Conservation (phyloP, 2,797 vertebrate genomes). For the Heterohyrax brucei region DNA sequence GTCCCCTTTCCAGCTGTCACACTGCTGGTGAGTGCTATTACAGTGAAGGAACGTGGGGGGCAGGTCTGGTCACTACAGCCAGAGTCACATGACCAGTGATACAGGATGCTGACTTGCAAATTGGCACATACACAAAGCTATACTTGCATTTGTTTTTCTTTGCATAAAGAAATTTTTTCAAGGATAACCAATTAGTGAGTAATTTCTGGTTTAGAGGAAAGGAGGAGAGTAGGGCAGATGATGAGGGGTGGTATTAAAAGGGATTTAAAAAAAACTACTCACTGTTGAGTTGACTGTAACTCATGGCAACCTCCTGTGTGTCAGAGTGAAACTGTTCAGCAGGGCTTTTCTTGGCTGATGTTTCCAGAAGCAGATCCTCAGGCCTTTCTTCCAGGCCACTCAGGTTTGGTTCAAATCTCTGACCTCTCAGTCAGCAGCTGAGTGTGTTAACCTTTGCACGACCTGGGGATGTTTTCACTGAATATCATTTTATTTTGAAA, state of each 20-base stretch:
- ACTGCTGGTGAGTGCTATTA: fast-evolving
- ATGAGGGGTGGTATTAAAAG: background rate
- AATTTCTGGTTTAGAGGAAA: background rate
- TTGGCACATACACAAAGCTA: background rate
- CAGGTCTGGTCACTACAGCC: too few relatives aligned
- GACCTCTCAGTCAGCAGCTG: too few relatives aligned
- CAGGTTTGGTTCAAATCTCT: too few relatives aligned
- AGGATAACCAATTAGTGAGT: background rate
- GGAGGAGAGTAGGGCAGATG: background rate
- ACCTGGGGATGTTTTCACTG: background rate
- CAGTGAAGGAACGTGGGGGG: background rate
- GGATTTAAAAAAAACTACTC: too few relatives aligned
- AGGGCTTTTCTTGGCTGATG: too few relatives aligned
- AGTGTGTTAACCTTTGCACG: too few relatives aligned
- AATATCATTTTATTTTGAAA: background rate
- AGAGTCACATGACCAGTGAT: background rate
- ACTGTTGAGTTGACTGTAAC: too few relatives aligned
- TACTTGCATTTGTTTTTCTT: fast-evolving
- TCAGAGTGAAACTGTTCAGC: too few relatives aligned
- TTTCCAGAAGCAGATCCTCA: too few relatives aligned
- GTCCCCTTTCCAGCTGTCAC: background rate
- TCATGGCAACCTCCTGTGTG: too few relatives aligned
- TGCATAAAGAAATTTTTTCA: background rate
- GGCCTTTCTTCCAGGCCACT: too few relatives aligned
- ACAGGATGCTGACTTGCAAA: fast-evolving